These are phyloP conservation scores for Drosophila navojoa DNA, from an alignment of 1,140 invertebrate genomes.

Conservation along the genomic window DNA sequence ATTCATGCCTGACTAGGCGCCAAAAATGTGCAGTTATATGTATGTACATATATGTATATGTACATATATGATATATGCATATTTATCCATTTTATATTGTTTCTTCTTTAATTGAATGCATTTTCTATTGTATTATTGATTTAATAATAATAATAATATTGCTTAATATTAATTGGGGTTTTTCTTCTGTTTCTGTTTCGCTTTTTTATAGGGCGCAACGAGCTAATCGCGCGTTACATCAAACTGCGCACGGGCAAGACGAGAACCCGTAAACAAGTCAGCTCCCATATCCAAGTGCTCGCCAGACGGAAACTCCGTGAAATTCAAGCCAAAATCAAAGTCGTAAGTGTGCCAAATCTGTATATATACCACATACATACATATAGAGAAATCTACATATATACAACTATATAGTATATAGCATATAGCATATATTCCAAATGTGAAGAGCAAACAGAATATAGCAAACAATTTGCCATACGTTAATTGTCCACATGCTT, in stretches of 20 bases:
- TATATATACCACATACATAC: neutral
- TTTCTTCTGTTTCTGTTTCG: no score
- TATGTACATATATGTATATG: no score
- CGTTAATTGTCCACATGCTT: constrained; percentile 26
- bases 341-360: constrained; percentile 87
- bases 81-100: no score
- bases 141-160: no score
- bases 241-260: constrained; percentile 99
- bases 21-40: no score
- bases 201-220: constrained; percentile 95
- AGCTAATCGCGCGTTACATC: constrained; percentile 99
- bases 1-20: no score
- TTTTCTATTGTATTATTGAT: neutral
- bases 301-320: constrained; percentile 98
- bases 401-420: neutral
- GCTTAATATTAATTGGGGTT: no score
- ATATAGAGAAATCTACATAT: neutral
- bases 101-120: neutral
- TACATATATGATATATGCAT: no score
- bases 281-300: constrained; percentile 99
- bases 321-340: constrained; percentile 98
- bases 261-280: constrained; percentile 99
- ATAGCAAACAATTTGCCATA: neutral
- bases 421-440: neutral
- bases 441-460: constrained; percentile 6